Conservation (phyloP, 2,888 invertebrate genomes). For the Mellilla xanthometata region DNA sequence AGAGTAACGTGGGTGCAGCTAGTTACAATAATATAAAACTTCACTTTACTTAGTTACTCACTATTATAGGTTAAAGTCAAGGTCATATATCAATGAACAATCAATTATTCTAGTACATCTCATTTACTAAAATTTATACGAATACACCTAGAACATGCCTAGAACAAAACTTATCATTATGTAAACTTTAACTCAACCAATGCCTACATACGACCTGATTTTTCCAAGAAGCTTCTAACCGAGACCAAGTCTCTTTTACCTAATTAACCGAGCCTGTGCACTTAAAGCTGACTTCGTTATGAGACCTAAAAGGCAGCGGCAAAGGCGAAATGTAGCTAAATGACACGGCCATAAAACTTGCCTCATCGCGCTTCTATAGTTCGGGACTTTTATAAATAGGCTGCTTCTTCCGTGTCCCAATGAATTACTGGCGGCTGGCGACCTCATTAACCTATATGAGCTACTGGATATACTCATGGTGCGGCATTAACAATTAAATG, state of each 20-base stretch:
- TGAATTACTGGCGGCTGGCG: slow-evolving; percentile 72
- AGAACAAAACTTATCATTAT: slow-evolving; percentile 1
- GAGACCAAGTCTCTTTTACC: slow-evolving; percentile 26
- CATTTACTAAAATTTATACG: too few relatives aligned
- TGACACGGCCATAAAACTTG: slow-evolving; percentile 44
- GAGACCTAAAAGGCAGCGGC: slow-evolving; percentile 44
- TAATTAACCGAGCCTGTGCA: slow-evolving; percentile 32
- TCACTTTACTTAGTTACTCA: too few relatives aligned
- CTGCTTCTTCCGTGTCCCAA: slow-evolving; percentile 56
- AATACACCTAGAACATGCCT: too few relatives aligned
- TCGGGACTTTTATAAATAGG: slow-evolving; percentile 52
- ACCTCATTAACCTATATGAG: slow-evolving; percentile 76
- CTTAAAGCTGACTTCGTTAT: slow-evolving; percentile 39
- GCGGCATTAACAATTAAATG: slow-evolving; percentile 71
- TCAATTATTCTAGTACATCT: too few relatives aligned
- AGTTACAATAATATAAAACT: too few relatives aligned
- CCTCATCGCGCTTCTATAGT: slow-evolving; percentile 35
- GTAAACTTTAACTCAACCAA: slow-evolving; percentile 5
- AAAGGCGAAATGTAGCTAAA: slow-evolving; percentile 44
- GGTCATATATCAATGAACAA: too few relatives aligned
- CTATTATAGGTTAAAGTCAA: too few relatives aligned
- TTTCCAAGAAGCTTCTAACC: slow-evolving; percentile 27
- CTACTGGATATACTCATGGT: slow-evolving; percentile 49
- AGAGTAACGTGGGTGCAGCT: too few relatives aligned
- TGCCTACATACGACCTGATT: slow-evolving; percentile 31